phyloP scores from a whole-genome alignment of 2,113 vertebrate genomes.

The Amphiprion percula region DNA sequence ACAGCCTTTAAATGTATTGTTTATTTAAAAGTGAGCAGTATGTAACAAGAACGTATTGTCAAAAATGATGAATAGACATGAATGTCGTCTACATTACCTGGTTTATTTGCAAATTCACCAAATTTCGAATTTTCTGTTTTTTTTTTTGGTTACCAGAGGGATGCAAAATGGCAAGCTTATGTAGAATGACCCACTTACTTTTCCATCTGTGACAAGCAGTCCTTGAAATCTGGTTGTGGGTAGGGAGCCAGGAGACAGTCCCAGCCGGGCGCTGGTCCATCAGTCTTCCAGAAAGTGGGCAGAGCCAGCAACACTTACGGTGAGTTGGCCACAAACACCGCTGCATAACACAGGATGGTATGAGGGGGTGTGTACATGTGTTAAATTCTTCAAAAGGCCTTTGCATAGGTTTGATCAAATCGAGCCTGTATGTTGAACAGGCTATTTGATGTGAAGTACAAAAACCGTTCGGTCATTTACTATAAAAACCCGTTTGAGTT shows the following conservation, averaged over 20 bases:
- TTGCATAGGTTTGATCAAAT: not conserved
- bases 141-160: constrained; percentile 19
- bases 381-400: constrained; percentile 25
- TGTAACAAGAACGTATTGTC: not conserved
- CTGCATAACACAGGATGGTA: constrained; percentile 31
- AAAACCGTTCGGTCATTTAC: constrained; percentile 17
- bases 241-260: constrained; percentile 71
- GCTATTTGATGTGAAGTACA: constrained; percentile 4
- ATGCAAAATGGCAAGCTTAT: constrained; percentile 60
- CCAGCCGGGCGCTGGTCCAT: constrained; percentile 75
- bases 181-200: constrained; percentile 78
- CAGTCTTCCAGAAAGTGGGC: constrained; percentile 80
- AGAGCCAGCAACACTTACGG: constrained; percentile 74
- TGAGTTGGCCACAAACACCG: constrained; percentile 69
- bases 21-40: not conserved
- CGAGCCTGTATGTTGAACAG: constrained; percentile 7
- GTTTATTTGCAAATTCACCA: constrained; percentile 1
- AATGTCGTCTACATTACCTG: not conserved
- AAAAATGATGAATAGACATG: not conserved
- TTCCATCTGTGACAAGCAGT: constrained; percentile 82
- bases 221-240: constrained; percentile 78
- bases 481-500: constrained; percentile 18
- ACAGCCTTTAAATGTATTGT: not conserved
- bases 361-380: constrained; percentile 35
- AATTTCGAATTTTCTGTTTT: constrained; percentile 13